These are phyloP conservation scores for Crotophaga sulcirostris DNA, from an alignment of 2,113 vertebrate genomes.

Conservation along the genomic window DNA sequence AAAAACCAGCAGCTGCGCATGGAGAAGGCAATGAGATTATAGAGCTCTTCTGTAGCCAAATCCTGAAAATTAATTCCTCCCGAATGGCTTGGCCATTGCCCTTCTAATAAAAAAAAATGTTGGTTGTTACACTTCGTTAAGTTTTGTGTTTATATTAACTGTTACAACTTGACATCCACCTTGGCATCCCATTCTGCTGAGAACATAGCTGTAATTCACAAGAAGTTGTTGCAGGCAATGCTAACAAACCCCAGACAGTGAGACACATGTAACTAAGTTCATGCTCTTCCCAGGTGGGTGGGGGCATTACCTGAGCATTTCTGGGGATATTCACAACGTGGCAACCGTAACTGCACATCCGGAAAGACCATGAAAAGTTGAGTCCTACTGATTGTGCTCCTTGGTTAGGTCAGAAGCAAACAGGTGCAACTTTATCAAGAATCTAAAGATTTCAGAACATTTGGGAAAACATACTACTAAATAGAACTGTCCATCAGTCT, in stretches of 20 bases:
- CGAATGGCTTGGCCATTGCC: neutral
- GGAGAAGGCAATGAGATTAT: constrained; percentile 7
- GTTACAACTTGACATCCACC: neutral
- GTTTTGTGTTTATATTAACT: constrained; percentile 7
- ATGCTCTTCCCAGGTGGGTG: neutral
- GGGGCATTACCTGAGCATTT: neutral
- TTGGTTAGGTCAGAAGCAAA: neutral
- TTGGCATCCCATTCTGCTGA: neutral
- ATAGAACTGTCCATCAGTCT: neutral
- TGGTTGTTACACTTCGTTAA: constrained; percentile 41
- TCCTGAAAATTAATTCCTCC: constrained; percentile 56
- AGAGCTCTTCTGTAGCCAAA: constrained; percentile 44
- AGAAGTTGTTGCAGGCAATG: neutral
- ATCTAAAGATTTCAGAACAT: neutral
- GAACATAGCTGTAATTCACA: neutral
- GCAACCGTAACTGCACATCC: neutral
- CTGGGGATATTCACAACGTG: neutral
- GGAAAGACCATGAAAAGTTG: neutral
- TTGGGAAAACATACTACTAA: neutral
- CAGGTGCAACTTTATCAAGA: neutral
- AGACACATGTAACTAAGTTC: neutral
- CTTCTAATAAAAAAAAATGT: constrained; percentile 42
- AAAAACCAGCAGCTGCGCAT: neutral
- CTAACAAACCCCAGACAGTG: neutral
- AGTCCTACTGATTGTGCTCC: neutral